These are phyloP conservation scores for Antheraea pernyi DNA, from an alignment of 1,140 invertebrate genomes.

Conservation along the genomic window DNA sequence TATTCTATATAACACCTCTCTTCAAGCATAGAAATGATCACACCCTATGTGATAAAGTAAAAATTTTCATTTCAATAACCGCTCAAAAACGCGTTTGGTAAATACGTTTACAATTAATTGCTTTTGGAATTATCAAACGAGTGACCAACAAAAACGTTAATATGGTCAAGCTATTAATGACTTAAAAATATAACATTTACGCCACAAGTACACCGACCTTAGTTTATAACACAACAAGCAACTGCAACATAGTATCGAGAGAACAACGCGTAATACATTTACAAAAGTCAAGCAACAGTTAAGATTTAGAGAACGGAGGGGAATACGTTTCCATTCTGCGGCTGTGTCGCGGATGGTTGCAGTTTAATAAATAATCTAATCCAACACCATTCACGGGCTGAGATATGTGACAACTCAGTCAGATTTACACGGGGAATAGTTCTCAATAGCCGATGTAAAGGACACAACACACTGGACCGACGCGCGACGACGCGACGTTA, in stretches of 20 bases:
- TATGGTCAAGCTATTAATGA: no score
- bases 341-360: neutral
- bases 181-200: neutral
- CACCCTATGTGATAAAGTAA: no score
- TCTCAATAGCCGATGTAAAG: slow-evolving; percentile 1
- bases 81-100: no score
- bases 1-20: no score
- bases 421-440: slow-evolving; percentile 2
- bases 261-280: neutral
- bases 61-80: no score
- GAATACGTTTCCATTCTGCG: slow-evolving; percentile 1
- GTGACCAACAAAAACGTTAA: no score
- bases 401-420: slow-evolving; percentile 6
- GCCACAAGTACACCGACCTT: neutral
- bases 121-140: no score
- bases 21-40: no score
- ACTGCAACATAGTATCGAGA: neutral
- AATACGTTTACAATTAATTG: no score
- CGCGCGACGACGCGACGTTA: neutral
- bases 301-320: neutral
- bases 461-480: neutral
- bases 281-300: neutral
- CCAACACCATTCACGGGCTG: slow-evolving; percentile 15
- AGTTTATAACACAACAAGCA: neutral
- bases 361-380: slow-evolving; percentile 17